phyloP scores from a whole-genome alignment of 2,888 invertebrate genomes.

The Lagria hirta region DNA sequence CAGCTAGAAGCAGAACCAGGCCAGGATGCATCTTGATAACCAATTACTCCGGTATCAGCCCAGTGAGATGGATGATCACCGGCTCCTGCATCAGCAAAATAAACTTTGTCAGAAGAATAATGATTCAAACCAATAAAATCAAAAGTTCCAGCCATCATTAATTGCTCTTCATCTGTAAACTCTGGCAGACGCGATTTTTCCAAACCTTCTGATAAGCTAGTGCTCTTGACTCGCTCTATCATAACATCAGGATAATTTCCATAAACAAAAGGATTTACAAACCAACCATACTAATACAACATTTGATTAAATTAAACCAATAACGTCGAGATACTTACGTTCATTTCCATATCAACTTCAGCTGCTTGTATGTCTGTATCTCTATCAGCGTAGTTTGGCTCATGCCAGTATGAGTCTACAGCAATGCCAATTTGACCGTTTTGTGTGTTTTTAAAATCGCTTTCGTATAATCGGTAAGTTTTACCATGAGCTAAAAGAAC shows the following conservation, averaged over 20 bases:
- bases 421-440: conserved; percentile 56
- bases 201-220: conserved; percentile 56
- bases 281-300: conserved; percentile 41
- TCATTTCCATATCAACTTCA: conserved; percentile 48
- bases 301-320: not conserved
- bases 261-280: conserved; percentile 55
- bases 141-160: conserved; percentile 52
- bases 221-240: conserved; percentile 35
- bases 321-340: conserved; percentile 14
- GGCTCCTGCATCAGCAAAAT: conserved; percentile 40
- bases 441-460: conserved; percentile 53
- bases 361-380: conserved; percentile 56
- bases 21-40: conserved; percentile 22
- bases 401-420: conserved; percentile 56
- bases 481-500: conserved; percentile 66
- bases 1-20: conserved; percentile 7
- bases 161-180: conserved; percentile 56
- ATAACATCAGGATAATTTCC: conserved; percentile 58
- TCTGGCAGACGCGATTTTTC: conserved; percentile 56
- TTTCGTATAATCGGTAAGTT: conserved; percentile 64
- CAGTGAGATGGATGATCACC: conserved; percentile 9
- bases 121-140: conserved; percentile 65
- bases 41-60: conserved; percentile 19
- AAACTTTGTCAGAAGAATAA: conserved; percentile 57
- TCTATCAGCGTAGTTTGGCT: conserved; percentile 52